These are phyloP conservation scores for Leptinotarsa tumamoca DNA, from an alignment of 2,888 invertebrate genomes.

Conservation along the genomic window DNA sequence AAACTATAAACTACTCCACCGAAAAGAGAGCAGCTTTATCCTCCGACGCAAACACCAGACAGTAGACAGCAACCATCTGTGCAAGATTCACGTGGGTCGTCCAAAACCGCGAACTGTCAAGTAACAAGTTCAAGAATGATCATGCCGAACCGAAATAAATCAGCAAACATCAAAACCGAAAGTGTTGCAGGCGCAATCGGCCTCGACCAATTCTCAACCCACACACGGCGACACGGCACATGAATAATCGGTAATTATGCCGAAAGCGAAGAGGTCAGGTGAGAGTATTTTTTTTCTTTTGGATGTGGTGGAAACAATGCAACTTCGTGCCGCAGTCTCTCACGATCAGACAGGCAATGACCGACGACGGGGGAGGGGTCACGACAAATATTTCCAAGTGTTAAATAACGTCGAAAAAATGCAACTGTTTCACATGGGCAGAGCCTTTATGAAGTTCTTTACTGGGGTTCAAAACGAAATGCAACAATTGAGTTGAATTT, in stretches of 20 bases:
- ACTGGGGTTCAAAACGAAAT: no score
- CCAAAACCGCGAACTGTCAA: background rate
- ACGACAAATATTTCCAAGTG: constrained; percentile 37
- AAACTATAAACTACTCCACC: background rate
- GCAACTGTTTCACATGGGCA: background rate
- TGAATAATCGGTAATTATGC: constrained; percentile 38
- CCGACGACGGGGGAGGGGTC: constrained; percentile 45
- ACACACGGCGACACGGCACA: constrained; percentile 27
- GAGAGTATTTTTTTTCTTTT: constrained; percentile 32
- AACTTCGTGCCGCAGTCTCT: constrained; percentile 57
- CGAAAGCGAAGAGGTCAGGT: constrained; percentile 55
- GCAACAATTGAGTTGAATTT: no score
- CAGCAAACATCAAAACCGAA: constrained; percentile 6
- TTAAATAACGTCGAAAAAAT: constrained; percentile 36
- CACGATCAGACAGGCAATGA: constrained; percentile 61
- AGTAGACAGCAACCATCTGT: background rate
- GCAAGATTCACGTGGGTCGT: constrained; percentile 1
- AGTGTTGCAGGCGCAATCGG: constrained; percentile 1
- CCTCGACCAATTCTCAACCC: constrained; percentile 18
- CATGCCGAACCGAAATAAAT: background rate
- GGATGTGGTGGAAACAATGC: constrained; percentile 48
- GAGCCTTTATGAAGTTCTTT: no score
- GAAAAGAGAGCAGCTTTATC: background rate
- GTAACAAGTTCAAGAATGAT: constrained; percentile 6
- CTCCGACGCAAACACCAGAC: background rate